Conservation (phyloP, 1,140 invertebrate genomes). For the Phocides pigmalion region DNA sequence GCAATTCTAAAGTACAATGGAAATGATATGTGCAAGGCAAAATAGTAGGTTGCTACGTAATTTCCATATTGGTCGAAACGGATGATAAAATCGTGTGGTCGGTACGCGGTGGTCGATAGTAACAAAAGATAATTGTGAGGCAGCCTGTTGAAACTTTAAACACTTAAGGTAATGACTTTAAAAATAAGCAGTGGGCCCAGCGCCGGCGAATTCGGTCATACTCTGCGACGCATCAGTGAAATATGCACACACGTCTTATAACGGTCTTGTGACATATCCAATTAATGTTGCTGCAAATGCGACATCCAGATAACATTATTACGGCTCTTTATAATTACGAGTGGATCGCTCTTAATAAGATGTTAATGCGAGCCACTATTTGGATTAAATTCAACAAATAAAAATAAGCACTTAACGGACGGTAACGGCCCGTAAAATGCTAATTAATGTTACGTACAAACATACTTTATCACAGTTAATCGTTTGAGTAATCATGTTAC, state of each 20-base stretch:
- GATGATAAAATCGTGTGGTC: constrained; percentile 15
- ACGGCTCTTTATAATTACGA: background rate
- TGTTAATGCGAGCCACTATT: constrained; percentile 4
- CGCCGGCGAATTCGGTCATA: constrained; percentile 37
- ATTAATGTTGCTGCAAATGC: constrained; percentile 29
- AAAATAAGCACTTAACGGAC: constrained; percentile 1
- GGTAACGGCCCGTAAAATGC: constrained; percentile 1
- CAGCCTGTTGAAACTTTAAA: constrained; percentile 31
- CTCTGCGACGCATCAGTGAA: constrained; percentile 32
- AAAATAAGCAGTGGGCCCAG: constrained; percentile 38
- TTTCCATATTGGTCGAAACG: constrained; percentile 18
- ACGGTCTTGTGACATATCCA: constrained; percentile 33
- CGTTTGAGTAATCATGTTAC: constrained; percentile 7
- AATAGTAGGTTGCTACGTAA: constrained; percentile 17
- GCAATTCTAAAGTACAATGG: constrained; percentile 25
- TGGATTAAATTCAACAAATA: background rate
- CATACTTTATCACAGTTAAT: constrained; percentile 5
- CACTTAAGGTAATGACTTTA: constrained; percentile 39
- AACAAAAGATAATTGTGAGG: constrained; percentile 30
- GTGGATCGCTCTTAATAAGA: background rate
- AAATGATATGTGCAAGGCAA: constrained; percentile 19
- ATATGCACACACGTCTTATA: constrained; percentile 28
- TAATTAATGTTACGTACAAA: constrained; percentile 12
- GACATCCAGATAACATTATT: constrained; percentile 11
- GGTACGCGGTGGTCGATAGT: constrained; percentile 6